Conservation (phyloP, 2,797 vertebrate genomes). For the Mus caroli region DNA sequence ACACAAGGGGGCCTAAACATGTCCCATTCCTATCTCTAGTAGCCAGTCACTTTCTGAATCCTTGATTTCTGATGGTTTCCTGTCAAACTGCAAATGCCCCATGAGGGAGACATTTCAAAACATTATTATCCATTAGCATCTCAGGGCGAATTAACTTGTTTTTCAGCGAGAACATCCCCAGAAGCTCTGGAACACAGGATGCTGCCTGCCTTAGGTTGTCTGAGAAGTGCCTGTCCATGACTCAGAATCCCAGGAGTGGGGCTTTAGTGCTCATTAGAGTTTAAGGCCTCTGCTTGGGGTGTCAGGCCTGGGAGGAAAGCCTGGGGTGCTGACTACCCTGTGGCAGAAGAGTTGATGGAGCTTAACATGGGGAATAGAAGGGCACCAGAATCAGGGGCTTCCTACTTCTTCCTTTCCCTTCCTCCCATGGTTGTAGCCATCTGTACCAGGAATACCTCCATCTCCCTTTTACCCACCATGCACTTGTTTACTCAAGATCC, state of each 20-base stretch:
- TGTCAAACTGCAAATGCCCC: not conserved
- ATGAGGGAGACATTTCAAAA: conserved; percentile 2
- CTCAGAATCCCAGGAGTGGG: not conserved
- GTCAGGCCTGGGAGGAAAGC: not conserved
- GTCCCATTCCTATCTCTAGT: not conserved
- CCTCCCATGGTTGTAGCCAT: not conserved
- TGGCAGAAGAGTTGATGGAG: not conserved
- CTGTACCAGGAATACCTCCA: not conserved
- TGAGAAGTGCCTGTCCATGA: not conserved
- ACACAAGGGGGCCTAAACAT: not conserved
- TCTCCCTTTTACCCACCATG: not conserved
- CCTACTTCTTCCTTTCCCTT: not conserved
- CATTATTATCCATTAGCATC: not conserved
- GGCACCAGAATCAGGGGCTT: not conserved
- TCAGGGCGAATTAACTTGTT: not conserved
- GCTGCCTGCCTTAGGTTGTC: not conserved
- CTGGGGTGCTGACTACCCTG: not conserved
- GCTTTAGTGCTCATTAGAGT: not conserved
- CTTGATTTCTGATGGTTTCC: not conserved
- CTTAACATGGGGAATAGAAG: not conserved
- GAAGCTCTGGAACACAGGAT: not conserved
- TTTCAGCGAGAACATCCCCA: not conserved
- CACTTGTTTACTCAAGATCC: not conserved
- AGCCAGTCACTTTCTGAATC: conserved; percentile 20
- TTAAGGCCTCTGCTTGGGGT: not conserved